Conservation (phyloP, 2,113 vertebrate genomes). For the Sinocyclocheilus anophthalmus region DNA sequence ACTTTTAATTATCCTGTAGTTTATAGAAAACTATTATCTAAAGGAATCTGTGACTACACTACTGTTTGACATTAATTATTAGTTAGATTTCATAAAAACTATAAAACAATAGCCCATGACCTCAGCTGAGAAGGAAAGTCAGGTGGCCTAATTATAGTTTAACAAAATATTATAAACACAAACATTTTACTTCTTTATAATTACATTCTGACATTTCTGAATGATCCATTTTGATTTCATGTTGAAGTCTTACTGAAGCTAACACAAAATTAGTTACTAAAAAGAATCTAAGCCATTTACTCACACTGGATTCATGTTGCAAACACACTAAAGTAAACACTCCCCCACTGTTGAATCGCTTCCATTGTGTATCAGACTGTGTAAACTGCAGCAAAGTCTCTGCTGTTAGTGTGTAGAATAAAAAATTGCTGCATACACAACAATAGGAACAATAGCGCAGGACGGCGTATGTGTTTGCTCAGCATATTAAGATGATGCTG, state of each 20-base stretch:
- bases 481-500: slow-evolving; percentile 77
- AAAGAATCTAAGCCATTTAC: slow-evolving; percentile 38
- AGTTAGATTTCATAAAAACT: neutral
- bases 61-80: neutral
- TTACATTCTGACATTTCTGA: too few relatives aligned
- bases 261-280: neutral
- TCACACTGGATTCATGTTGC: neutral
- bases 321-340: slow-evolving; percentile 63
- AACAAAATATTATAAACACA: neutral
- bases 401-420: slow-evolving; percentile 59
- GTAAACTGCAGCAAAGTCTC: slow-evolving; percentile 50
- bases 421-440: slow-evolving; percentile 77
- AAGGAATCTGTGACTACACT: neutral
- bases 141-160: neutral
- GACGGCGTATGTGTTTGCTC: slow-evolving; percentile 75
- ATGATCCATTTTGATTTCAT: neutral
- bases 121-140: neutral
- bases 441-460: slow-evolving; percentile 75
- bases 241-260: neutral
- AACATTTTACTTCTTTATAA: neutral
- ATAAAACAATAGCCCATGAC: neutral
- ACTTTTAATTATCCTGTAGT: neutral
- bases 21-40: neutral
- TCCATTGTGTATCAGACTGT: slow-evolving; percentile 19
- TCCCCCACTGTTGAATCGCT: neutral